Base-by-base conservation (phyloP, 2,797 vertebrate genomes). In the Dendrocincla fuliginosa region DNA sequence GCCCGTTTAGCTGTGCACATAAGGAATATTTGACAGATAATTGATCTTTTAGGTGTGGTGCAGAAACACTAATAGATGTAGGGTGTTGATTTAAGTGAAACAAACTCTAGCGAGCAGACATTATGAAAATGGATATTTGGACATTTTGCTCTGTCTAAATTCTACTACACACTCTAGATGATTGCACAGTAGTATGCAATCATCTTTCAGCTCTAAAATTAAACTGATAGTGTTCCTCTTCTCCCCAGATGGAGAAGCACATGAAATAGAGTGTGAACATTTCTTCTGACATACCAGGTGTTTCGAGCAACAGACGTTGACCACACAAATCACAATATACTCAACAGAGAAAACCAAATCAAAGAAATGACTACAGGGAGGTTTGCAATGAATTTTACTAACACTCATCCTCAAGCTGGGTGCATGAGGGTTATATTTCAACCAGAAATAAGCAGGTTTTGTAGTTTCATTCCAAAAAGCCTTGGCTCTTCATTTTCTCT, bases 21-120 rank as follows among this genome's bases (percentile, higher is more conserved):
- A 87, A 69, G 85, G 46, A 97, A 93, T 50, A 87, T 73, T 93
- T 56, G 73, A 94, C 35, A 95, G 61, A 84, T 63, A 42, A 82
- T 28, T 74, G 46, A 33, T 55, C 33, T 95, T 83, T 89, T 91
- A 93, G 53, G 55, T 86, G 71, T 44, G 22, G 50, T 33, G 6
- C 33, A 92, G 75, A 65, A 67, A 69, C n/a, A 42, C 68, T 93
- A 90, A 65, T 49, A 80, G 55, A 88, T 65, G 76, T 68, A 93
- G 50, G 33, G 22, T 59, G 57, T 49, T 90, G 25, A 84, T 71
- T 55, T 57, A 89, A 70, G 52, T 69, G 39, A 90, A 80, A 68
- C 24, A 75, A 90, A 52, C 42, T 17, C 13, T 14, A 57, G 16
- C 4, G 11, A 83, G 41, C 33, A 82, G 60, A 70, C 44, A 28